These are phyloP conservation scores for Epinephelus lanceolatus DNA, from an alignment of 2,113 vertebrate genomes.

Conservation along the genomic window DNA sequence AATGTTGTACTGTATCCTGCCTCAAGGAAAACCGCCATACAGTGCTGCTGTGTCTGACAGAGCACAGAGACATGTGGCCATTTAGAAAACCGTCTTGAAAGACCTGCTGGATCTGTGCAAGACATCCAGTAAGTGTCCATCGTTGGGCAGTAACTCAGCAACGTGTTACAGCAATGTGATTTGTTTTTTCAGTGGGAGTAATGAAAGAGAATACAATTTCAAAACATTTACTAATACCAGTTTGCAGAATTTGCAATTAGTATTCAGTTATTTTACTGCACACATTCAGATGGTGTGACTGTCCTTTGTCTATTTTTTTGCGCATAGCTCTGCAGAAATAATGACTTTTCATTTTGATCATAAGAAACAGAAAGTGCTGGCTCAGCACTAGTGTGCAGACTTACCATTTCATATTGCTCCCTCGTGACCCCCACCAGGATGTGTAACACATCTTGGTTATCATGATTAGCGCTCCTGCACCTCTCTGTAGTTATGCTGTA, in stretches of 20 bases:
- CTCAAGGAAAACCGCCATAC: not conserved
- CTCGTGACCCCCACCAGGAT: constrained; percentile 33
- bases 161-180: too few species aligned
- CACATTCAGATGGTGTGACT: constrained; percentile 1
- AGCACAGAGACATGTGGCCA: not conserved
- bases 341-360: constrained; percentile 32
- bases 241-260: constrained; percentile 14
- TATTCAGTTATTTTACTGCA: constrained; percentile 1
- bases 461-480: constrained; percentile 25
- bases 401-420: constrained; percentile 27
- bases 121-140: too few species aligned
- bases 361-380: constrained; percentile 28
- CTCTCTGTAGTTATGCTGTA: constrained; percentile 39
- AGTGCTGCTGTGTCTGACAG: too few species aligned
- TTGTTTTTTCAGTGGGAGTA: too few species aligned
- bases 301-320: not conserved
- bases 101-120: too few species aligned
- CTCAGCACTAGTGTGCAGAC: constrained; percentile 36
- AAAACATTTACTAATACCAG: too few species aligned
- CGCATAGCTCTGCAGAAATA: constrained; percentile 28
- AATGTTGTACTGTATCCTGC: not conserved
- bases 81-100: too few species aligned
- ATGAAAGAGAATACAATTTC: too few species aligned
- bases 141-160: too few species aligned
- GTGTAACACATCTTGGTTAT: constrained; percentile 32